A percentile compares a stretch with the other conserved stretches of the same genome.
phyloP scores from a whole-genome alignment of 2,113 vertebrate genomes.

The Isichthys henryi region DNA sequence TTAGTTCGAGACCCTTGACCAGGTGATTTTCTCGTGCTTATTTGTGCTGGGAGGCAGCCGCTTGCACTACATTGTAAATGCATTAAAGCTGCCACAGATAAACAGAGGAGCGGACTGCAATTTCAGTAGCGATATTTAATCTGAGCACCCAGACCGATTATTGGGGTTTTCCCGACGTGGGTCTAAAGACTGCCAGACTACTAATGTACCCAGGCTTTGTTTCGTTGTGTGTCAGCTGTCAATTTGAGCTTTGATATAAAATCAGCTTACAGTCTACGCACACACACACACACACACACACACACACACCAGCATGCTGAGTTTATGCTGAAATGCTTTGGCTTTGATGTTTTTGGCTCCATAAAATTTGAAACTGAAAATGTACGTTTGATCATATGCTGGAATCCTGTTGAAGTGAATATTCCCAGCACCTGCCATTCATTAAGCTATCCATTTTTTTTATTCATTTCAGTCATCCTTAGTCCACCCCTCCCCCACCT shows the following conservation, averaged over 20 bases:
- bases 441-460: neutral
- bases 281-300: neutral
- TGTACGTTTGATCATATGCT: neutral
- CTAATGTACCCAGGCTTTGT: neutral
- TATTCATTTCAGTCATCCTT: neutral
- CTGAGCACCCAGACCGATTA: neutral
- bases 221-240: neutral
- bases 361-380: neutral
- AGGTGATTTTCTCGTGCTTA: neutral
- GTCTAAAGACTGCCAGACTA: neutral
- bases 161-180: neutral
- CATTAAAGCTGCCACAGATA: neutral
- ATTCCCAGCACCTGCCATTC: neutral
- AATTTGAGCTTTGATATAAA: neutral
- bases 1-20: neutral
- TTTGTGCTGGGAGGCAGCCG: neutral
- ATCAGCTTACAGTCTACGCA: neutral
- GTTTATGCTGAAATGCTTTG: neutral
- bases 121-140: neutral
- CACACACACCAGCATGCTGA: neutral
- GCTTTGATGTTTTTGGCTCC: neutral
- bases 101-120: neutral
- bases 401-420: neutral
- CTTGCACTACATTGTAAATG: conserved; percentile 12
- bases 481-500: neutral